Percentiles rank a stretch among this genome's conserved stretches.
Evolutionary conservation across 2,888 invertebrate species (phyloP).

Genomic region (Ennomos quercinarius): DNA sequence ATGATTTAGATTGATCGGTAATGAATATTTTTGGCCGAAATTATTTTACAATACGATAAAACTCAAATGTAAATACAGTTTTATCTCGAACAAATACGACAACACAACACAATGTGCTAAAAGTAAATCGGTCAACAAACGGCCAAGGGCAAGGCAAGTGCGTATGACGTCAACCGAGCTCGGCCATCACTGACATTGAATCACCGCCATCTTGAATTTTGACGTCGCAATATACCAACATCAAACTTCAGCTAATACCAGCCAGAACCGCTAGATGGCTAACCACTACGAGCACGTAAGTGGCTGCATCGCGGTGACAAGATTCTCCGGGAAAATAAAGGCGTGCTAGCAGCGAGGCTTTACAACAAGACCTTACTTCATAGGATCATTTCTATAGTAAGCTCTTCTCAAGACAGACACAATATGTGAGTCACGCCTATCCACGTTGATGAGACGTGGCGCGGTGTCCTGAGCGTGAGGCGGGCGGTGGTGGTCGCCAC

Average conservation of each 20-base stretch:
- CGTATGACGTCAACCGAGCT: constrained; percentile 1
- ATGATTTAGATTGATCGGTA: too few relatives aligned
- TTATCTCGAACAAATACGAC: too few relatives aligned
- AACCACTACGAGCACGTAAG: not conserved
- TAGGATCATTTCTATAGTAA: constrained; percentile 51
- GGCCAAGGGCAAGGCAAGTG: too few relatives aligned
- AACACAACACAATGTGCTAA: too few relatives aligned
- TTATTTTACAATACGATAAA: too few relatives aligned
- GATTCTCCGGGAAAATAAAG: constrained; percentile 1
- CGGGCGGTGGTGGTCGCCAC: constrained; percentile 36
- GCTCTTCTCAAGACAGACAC: constrained; percentile 43
- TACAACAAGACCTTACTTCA: constrained; percentile 47
- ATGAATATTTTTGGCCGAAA: too few relatives aligned
- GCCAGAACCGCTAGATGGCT: constrained; percentile 21
- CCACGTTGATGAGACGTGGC: constrained; percentile 51
- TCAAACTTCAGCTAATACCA: too few relatives aligned
- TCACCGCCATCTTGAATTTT: too few relatives aligned
- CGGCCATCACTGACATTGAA: too few relatives aligned
- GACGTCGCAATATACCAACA: too few relatives aligned
- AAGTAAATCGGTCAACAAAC: too few relatives aligned
- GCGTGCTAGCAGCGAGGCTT: not conserved
- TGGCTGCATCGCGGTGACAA: constrained; percentile 34
- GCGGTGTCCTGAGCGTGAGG: constrained; percentile 50
- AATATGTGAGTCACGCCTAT: constrained; percentile 37
- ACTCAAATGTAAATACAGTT: too few relatives aligned